Base-by-base conservation (phyloP, 2,113 vertebrate species). In the Gorilla gorilla region DNA sequence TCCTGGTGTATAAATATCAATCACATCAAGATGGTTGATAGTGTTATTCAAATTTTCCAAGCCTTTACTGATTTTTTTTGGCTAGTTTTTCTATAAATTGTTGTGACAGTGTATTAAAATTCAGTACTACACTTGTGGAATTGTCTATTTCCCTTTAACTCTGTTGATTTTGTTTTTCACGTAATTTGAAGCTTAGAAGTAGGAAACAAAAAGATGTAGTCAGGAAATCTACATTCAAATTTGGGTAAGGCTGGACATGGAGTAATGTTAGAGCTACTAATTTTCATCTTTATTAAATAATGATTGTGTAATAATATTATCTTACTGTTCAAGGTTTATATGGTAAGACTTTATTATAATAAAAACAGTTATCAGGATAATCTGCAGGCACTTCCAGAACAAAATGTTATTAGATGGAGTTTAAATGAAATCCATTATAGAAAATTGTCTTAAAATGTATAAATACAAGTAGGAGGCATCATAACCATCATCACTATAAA, bases 201-300 rank as follows among this genome's bases (percentile, higher is more conserved):
- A 73, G 6, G 18, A 95, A 95, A 61, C 45, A 89, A 52, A 82
- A 95, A 55, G 55, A 90, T 76, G 23, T 11, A 83, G 22, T 79
- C 55, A 92, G 35, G 61, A 85, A 82, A 68, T 4, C 11, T 78
- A 84, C 32, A 80, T 80, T 97, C 96, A 87, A 83, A 86, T n/a
- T 27, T 96, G n/a, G 16, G 8, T 68, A 96, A 86, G 43, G 14
- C 35, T 73, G 76, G 43, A 18, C 32, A 92, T 90, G 55, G 35
- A 70, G 40, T 92, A 70, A 89, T n/a, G 70, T 55, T 59, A 35
- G 61, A 79, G 57, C 38, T 87, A 90, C 76, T 96, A 86, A 93
- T 96, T 97, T 90, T 90, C 70, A 90, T 92, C 90, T 95, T 82
- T 94, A 93, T 97, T 97, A 98, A 97, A 83, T 94, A 96, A 89